Percentiles rank a stretch among this genome's conserved stretches.
These are phyloP conservation scores for Oncorhynchus masou DNA, from an alignment of 2,113 vertebrate genomes.

Conservation along the genomic window DNA sequence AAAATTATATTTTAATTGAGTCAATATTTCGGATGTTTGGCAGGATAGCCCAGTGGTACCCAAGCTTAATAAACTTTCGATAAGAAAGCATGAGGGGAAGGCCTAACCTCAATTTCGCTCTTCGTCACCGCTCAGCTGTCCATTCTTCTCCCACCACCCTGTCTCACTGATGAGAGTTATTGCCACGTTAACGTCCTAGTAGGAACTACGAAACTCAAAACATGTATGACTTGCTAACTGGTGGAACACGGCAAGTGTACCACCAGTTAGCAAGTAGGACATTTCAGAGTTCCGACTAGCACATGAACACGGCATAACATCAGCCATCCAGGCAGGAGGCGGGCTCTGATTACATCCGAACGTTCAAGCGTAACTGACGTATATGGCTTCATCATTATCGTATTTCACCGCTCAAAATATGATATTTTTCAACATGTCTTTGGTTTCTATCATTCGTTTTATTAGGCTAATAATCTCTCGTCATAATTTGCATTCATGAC, in stretches of 20 bases:
- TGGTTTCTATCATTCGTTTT: conserved; percentile 15
- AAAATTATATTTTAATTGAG: no score
- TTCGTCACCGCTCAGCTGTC: conserved; percentile 7
- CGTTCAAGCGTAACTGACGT: conserved; percentile 59
- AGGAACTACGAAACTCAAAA: no score
- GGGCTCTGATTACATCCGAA: conserved; percentile 52
- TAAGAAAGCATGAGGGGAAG: neutral
- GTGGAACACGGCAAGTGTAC: no score
- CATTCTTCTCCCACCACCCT: conserved; percentile 18
- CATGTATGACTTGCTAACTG: no score
- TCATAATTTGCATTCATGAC: conserved; percentile 17
- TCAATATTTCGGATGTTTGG: no score
- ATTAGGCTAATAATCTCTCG: neutral
- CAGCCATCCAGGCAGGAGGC: conserved; percentile 41
- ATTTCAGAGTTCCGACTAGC: no score
- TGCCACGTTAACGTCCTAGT: no score
- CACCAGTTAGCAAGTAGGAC: no score
- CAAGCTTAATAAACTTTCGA: neutral
- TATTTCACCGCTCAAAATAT: conserved; percentile 37
- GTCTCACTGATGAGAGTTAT: conserved; percentile 29
- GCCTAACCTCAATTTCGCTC: neutral
- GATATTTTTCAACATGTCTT: conserved; percentile 24
- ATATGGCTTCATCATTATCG: conserved; percentile 51
- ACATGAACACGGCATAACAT: neutral
- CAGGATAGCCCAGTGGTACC: no score